Percentiles rank a stretch among this genome's conserved stretches.
Evolutionary conservation across 1,140 invertebrate genomes (phyloP).

Genomic region (Helicoverpa zea): DNA sequence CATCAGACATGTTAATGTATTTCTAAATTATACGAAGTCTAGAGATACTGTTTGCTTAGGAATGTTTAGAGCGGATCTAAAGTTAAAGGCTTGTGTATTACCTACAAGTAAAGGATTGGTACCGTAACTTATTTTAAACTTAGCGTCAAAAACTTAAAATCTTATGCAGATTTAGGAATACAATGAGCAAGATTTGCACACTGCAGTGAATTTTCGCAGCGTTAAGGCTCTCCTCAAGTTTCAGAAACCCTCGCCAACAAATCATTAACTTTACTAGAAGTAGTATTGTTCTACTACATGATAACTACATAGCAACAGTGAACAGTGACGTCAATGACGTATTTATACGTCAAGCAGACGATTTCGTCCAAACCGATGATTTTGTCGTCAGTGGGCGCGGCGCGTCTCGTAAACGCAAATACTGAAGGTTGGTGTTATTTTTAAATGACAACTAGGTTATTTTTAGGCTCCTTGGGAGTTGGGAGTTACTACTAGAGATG

Average conservation of each 20-base stretch:
- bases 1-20: neutral
- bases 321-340: constrained; percentile 32
- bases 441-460: constrained; percentile 20
- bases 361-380: constrained; percentile 9
- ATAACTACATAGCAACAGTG: constrained; percentile 16
- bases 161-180: too few relatives aligned
- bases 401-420: constrained; percentile 30
- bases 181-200: too few relatives aligned
- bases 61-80: neutral
- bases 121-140: too few relatives aligned
- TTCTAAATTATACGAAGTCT: neutral
- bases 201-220: too few relatives aligned
- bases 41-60: neutral
- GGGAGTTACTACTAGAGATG: neutral
- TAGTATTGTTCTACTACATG: neutral
- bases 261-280: too few relatives aligned
- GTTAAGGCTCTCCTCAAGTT: too few relatives aligned
- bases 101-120: too few relatives aligned
- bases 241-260: too few relatives aligned
- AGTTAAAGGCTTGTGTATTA: too few relatives aligned
- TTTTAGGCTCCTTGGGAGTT: neutral
- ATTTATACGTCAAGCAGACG: constrained; percentile 20
- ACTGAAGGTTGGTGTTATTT: constrained; percentile 25
- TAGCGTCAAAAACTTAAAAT: too few relatives aligned
- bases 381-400: constrained; percentile 26